Percentiles rank a stretch among this genome's conserved stretches.
phyloP scores from a whole-genome alignment of 1,140 invertebrate genomes.

The Paracyclopina nana region DNA sequence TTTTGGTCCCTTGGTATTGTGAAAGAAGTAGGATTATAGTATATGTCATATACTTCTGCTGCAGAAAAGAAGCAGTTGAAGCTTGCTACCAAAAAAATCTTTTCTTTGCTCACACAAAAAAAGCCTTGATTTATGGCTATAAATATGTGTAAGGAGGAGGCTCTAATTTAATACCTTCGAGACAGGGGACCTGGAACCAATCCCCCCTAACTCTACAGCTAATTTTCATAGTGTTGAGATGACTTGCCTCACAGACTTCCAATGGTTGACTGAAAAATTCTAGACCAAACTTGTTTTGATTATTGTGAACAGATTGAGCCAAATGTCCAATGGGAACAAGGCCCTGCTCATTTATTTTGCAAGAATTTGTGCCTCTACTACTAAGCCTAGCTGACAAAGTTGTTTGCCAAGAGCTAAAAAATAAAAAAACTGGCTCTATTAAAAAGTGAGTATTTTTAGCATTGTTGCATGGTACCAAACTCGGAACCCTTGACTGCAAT shows the following conservation, averaged over 20 bases:
- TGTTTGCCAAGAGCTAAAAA: no score
- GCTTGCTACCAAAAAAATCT: neutral
- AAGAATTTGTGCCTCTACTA: no score
- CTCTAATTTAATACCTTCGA: slow-evolving; percentile 25
- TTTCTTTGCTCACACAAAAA: neutral
- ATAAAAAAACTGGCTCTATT: no score
- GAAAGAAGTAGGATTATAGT: neutral
- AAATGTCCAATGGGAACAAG: neutral
- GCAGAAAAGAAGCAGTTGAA: neutral
- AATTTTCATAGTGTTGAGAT: slow-evolving; percentile 41
- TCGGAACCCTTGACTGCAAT: neutral
- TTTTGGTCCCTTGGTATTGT: neutral
- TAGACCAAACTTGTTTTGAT: neutral
- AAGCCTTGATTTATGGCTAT: no score
- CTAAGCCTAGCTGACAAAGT: no score
- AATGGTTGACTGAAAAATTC: neutral
- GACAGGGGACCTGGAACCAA: slow-evolving; percentile 42
- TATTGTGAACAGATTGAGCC: neutral
- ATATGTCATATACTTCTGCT: neutral
- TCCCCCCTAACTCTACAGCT: slow-evolving; percentile 37
- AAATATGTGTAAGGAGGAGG: neutral
- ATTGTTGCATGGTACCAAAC: no score
- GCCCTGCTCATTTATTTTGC: no score
- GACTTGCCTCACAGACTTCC: no score
- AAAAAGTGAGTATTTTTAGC: no score